Base-by-base conservation (phyloP, 2,888 invertebrate genomes). In the Unio pictorum region DNA sequence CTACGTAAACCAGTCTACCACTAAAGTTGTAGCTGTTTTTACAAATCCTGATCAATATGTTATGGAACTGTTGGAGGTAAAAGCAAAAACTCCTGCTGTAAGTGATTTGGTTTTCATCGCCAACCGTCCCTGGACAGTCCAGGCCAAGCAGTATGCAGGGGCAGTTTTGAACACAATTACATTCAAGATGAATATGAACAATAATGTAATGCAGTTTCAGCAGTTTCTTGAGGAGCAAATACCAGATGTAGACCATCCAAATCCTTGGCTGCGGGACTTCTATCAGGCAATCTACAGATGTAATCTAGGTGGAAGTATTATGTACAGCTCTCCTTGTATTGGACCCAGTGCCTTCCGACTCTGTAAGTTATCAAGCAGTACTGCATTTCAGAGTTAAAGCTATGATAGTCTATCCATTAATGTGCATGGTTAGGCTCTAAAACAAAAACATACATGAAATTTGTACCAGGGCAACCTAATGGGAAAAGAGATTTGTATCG, bases 191-290 rank as follows among this genome's bases (percentile, higher is more conserved):
- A 69, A 75, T 8, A 68, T 66, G 1, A 28, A 54, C 11, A 26
- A 34, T n/a, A 45, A 57, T 11, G 30, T 73, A 4, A 63, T 62
- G 26, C 59, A 56, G 15, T 79, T 79, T 58, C 55, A 69, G 23
- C 30, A 34, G 26, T 73, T 57, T 60, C 55, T 79, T 7, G 60
- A 63, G 17, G 57, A 57, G 54, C 68, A 76, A 34, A 73, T 69
- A n/a, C 69, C 67, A 15, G 6, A 20, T 0, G 28, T 67, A 23
- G 60, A 66, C 11, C 69, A 71, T 67, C 59, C 66, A 1, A 87
- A 87, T 64, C 87, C 87, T 6, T 88, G 88, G 88, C 80, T 87
- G 63, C 55, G 74, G 15, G 86, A 86, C 28, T 86, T 79, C 64
- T 87, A 82, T 66, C 78, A 87, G 70, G 71, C 67, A 4, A 67